Conservation (phyloP, 2,888 invertebrate genomes). For the Agelastica alni region DNA sequence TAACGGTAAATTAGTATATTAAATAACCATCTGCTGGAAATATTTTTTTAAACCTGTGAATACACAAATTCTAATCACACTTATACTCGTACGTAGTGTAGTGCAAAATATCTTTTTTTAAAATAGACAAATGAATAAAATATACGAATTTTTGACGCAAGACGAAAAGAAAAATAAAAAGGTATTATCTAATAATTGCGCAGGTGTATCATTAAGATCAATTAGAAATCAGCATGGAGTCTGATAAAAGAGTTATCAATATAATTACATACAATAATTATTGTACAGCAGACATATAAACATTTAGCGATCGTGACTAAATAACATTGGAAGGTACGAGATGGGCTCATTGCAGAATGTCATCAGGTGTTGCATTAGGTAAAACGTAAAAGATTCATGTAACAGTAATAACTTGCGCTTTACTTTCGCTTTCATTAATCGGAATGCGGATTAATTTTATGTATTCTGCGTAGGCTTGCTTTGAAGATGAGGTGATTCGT, state of each 20-base stretch:
- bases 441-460: slow-evolving; percentile 43
- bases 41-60: no score
- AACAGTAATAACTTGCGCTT: slow-evolving; percentile 34
- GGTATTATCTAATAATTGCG: background rate
- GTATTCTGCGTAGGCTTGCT: slow-evolving; percentile 22
- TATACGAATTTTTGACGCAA: no score
- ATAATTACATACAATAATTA: no score
- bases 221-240: background rate
- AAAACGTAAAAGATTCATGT: slow-evolving; percentile 23
- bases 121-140: no score
- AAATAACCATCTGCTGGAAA: no score
- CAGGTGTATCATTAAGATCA: background rate
- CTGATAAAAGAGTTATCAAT: background rate
- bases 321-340: slow-evolving; percentile 2
- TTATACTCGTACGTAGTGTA: no score
- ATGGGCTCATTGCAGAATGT: slow-evolving; percentile 40
- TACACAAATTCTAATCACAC: no score
- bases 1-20: no score
- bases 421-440: slow-evolving; percentile 45
- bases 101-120: no score
- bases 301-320: background rate
- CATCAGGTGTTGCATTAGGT: slow-evolving; percentile 40
- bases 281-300: background rate
- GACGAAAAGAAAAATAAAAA: no score
- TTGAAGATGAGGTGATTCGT: no score